Base-by-base conservation (phyloP, 2,113 vertebrate species). In the Anhinga rufa region DNA sequence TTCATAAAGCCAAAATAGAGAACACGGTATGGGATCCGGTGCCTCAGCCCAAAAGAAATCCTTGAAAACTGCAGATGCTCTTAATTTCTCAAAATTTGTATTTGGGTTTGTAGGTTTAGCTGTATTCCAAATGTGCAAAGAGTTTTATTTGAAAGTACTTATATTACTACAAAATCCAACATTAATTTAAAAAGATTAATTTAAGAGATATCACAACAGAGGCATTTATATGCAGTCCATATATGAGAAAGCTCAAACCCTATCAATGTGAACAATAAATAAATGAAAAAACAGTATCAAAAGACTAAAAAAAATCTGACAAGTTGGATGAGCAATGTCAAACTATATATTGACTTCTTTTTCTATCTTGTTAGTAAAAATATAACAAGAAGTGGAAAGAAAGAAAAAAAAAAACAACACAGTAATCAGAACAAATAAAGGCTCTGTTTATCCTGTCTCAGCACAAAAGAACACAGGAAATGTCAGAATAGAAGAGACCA, bases 301-400 rank as follows among this genome's bases (percentile, higher is more conserved):
- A 79, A 80, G 62, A 85, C 71, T 57, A 76, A 82, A 57, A 38
- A 91, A 86, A 94, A 83, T 82, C 52, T 80, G 90, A 82, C 66
- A 92, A 66, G 44, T 72, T 89, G 57, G 52, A 92, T 92, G 57
- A 96, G 40, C 49, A 79, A 84, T 6, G 5, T 92, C 93, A 92
- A 92, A 65, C 34, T 61, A 68, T 26, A 54, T 81, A 92, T 52
- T 90, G 72, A 77, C 93, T 93, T 91, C 8, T 88, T 91, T 88
- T 90, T 57, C 54, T 86, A 82, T 64, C 69, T 76, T 93, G 86
- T 95, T 93, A 88, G 64, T 84, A 68, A 89, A 91, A 87, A 90
- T 85, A 92, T 94, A 90, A 82, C 42, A 32, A 77, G 61, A 94
- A 69, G 22, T 49, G 9, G 32, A 93, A 85, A 81, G 68, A 71